Evolutionary conservation across 1,140 invertebrate genomes (phyloP), one percentile per base, ranked within the genome.

Genomic region (Musca vetustissima): DNA sequence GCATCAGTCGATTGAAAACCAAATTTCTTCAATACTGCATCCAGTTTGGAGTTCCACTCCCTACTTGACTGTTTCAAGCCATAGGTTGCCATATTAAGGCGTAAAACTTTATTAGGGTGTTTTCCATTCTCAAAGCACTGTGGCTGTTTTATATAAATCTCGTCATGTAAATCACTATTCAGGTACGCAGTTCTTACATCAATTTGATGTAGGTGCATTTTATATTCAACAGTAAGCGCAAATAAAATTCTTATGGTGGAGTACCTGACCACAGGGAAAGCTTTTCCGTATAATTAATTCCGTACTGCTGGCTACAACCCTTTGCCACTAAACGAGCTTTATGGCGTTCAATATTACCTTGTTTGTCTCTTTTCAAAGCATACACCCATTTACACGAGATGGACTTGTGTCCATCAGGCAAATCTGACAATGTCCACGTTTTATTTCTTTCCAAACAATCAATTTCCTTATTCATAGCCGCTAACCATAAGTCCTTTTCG

Each of bases 181-280:
- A 85, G 71, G 72, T 82, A 85, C 0, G 83, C 84, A 15, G 80
- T 80, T 64, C 73, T n/a, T n/a, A n/a, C n/a, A n/a, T n/a, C n/a
- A n/a, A n/a, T n/a, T n/a, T n/a, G n/a, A n/a, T n/a, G n/a, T 47
- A 77, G 64, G 64, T 74, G 13, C 59, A 78, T 64, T 72, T 73
- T 74, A 59, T 69, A 66, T 73, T 72, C 50, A 14, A 22, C 73
- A 14, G 76, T 50, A 24, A 74, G 64, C 2, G 71, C 74, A 68
- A 59, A 69, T 72, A 43, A 72, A 66, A 72, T 71, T 73, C 53
- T 66, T 71, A 68, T 73, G 9, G 66, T 52, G 15, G 66, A 17
- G 50, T 71, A 28, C 24, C 68, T 61, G 17, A 65, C 64, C 17
- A 72, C 67, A 43, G 66, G 64, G 57, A 53, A 64, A 64, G 73